Base-by-base conservation (phyloP, 2,113 vertebrate species). In the Seriola quinqueradiata region DNA sequence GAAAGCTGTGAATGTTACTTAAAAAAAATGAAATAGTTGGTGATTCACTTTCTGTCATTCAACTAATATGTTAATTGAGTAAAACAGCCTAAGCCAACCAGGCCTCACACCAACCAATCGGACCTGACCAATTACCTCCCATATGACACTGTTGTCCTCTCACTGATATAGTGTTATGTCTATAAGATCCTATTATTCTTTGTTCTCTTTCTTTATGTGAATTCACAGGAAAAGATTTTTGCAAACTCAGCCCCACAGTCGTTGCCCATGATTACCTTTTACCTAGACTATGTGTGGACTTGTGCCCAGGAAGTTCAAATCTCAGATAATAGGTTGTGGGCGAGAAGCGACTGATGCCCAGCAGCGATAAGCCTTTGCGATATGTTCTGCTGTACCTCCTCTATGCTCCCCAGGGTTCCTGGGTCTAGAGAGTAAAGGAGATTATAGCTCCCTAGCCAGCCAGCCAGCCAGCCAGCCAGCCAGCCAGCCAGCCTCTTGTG, bases 231-330 rank as follows among this genome's bases (percentile, higher is more conserved):
- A 66, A 63, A 34, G 10, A 46, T 38, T 28, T 69, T 46, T 52
- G 32, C 28, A 68, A 74, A 82, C 19, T 19, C 52, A 36, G 74
- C 28, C 17, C 54, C 11, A 34, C 70, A 58, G 28, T 21, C 58
- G 23, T 54, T 67, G 34, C 40, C 40, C 57, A 28, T 71, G 67
- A 75, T 76, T 65, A 82, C 68, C 82, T 84, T 70, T 72, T 34
- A 82, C 81, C 81, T 81, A 36, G 72, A 85, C 76, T 63, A 5
- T 32, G 25, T 64, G 68, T 91, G 86, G 83, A 88, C 86, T 77
- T 79, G 77, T 74, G 75, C 84, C 87, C 88, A 90, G 85, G 82
- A 93, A 90, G 86, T 90, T 81, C 57, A 84, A 85, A 85, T 83
- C 80, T 79, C 79, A 83, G 88, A 91, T 91, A 91, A 93, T 84